Evolutionary conservation across 2,888 invertebrate species (phyloP).

Genomic region (Eueremaeus valkanovi): DNA sequence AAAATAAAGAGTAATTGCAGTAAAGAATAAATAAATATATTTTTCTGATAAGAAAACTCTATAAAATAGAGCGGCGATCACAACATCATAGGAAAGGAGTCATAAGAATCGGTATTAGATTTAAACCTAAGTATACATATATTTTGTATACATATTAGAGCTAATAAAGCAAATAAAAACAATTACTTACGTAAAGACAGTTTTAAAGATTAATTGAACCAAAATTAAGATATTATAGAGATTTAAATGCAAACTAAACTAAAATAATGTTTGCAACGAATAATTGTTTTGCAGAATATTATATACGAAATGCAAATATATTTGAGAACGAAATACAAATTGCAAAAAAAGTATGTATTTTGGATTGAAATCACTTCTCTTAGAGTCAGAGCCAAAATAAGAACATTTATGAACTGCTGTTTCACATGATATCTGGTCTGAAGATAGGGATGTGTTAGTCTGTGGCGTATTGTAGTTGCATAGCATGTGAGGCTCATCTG

Average conservation of each 20-base stretch:
- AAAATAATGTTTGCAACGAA: neutral
- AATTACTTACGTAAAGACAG: neutral
- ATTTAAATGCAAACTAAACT: neutral
- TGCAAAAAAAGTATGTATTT: neutral
- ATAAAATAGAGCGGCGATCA: conserved; percentile 22
- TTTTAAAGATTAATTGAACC: neutral
- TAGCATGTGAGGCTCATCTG: neutral
- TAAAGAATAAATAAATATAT: neutral
- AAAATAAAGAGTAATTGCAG: neutral
- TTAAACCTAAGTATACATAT: too few species aligned
- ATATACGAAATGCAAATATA: too few species aligned
- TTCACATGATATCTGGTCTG: conserved; percentile 9
- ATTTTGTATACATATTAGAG: neutral
- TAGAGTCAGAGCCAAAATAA: neutral
- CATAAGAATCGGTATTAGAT: too few species aligned
- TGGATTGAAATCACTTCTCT: neutral
- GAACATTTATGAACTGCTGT: neutral
- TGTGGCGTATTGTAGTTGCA: neutral
- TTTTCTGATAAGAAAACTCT: conserved; percentile 8
- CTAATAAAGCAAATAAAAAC: neutral
- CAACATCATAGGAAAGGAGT: neutral
- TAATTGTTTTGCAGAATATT: too few species aligned
- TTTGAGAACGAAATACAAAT: too few species aligned
- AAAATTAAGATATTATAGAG: neutral
- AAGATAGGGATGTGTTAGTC: conserved; percentile 6